Evolutionary conservation across 2,113 vertebrate species (phyloP).

Genomic region (Labeo catla): DNA sequence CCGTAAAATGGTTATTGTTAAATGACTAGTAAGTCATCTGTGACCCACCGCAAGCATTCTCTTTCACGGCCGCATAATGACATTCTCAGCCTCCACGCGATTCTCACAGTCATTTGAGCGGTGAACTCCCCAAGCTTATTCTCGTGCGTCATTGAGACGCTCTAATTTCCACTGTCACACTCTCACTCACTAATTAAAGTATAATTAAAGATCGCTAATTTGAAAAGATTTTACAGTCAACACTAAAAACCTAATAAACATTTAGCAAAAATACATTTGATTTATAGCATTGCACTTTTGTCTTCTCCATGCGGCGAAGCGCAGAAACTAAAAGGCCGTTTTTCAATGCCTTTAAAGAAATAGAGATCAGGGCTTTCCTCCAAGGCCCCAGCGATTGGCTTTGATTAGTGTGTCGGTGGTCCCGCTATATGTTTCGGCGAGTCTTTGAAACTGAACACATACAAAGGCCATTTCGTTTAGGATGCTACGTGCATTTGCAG

Average conservation of each 20-base stretch:
- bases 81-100: conserved; percentile 47
- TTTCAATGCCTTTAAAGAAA: conserved; percentile 25
- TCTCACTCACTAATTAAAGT: conserved; percentile 14
- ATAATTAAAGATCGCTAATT: conserved; percentile 37
- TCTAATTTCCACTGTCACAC: conserved; percentile 30
- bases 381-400: conserved; percentile 12
- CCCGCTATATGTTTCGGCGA: conserved; percentile 1
- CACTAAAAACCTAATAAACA: conserved; percentile 29
- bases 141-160: conserved; percentile 22
- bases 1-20: conserved; percentile 19
- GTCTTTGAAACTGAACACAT: conserved; percentile 42
- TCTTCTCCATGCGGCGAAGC: neutral
- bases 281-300: neutral
- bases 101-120: conserved; percentile 47
- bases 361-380: conserved; percentile 24
- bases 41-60: conserved; percentile 38
- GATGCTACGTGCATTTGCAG: conserved; percentile 54
- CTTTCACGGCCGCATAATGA: conserved; percentile 56
- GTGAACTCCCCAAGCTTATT: conserved; percentile 21
- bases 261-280: neutral
- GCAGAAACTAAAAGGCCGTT: conserved; percentile 19
- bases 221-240: conserved; percentile 31
- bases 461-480: conserved; percentile 55
- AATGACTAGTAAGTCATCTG: conserved; percentile 49
- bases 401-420: conserved; percentile 52